phyloP scores from a whole-genome alignment of 2,888 invertebrate genomes.

The Cosmopolites sordidus region DNA sequence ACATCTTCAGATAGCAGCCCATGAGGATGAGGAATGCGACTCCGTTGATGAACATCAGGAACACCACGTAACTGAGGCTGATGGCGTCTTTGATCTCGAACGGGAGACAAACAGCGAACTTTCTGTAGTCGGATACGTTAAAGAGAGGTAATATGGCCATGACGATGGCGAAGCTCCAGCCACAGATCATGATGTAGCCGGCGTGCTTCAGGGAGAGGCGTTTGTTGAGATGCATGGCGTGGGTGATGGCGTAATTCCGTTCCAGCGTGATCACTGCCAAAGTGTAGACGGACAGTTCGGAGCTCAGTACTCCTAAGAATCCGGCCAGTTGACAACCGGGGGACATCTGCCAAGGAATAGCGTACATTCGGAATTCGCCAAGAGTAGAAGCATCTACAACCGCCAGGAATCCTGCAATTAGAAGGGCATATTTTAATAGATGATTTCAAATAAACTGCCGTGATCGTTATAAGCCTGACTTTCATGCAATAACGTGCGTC shows the following conservation, averaged over 20 bases:
- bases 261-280: constrained; percentile 94
- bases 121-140: constrained; percentile 91
- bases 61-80: constrained; percentile 84
- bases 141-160: constrained; percentile 87
- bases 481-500: too few species aligned
- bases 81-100: constrained; percentile 78
- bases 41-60: constrained; percentile 88
- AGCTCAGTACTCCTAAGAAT: constrained; percentile 88
- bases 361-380: constrained; percentile 93
- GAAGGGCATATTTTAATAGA: background rate
- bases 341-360: constrained; percentile 97
- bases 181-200: constrained; percentile 83
- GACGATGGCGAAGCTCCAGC: constrained; percentile 85
- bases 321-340: constrained; percentile 90
- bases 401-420: constrained; percentile 73
- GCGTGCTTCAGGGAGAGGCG: constrained; percentile 87
- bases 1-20: constrained; percentile 96
- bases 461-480: too few species aligned
- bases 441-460: too few species aligned
- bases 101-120: constrained; percentile 94
- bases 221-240: constrained; percentile 96
- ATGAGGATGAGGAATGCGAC: constrained; percentile 90
- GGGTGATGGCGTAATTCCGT: constrained; percentile 94
- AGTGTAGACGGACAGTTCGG: constrained; percentile 92
- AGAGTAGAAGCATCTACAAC: constrained; percentile 94